phyloP scores from a whole-genome alignment of 2,888 invertebrate genomes.

The Microplitis deprimator region DNA sequence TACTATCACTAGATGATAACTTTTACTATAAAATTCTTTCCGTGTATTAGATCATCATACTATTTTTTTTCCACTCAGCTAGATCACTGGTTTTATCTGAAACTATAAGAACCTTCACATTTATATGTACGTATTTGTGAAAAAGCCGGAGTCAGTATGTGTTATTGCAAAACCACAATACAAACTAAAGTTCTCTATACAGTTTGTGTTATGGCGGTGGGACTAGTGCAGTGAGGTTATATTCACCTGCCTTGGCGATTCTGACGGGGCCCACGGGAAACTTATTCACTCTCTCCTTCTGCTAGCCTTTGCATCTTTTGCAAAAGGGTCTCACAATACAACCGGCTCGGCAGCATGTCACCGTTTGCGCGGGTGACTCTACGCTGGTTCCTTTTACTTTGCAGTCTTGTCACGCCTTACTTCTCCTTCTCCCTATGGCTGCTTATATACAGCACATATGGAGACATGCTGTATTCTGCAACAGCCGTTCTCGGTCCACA shows the following conservation, averaged over 20 bases:
- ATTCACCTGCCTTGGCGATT: slow-evolving; percentile 65
- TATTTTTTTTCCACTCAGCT: neutral
- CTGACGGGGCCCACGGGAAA: slow-evolving; percentile 49
- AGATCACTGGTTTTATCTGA: neutral
- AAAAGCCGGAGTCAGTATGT: slow-evolving; percentile 1
- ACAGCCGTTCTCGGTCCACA: slow-evolving; percentile 16
- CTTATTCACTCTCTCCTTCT: neutral
- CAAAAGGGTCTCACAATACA: slow-evolving; percentile 62
- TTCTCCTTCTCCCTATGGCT: slow-evolving; percentile 58
- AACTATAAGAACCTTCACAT: neutral
- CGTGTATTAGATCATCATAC: too few species aligned
- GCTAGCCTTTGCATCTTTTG: slow-evolving; percentile 18
- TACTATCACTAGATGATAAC: too few species aligned
- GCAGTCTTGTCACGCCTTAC: slow-evolving; percentile 69
- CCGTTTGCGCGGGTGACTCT: slow-evolving; percentile 71
- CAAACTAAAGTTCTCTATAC: slow-evolving; percentile 1
- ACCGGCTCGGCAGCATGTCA: slow-evolving; percentile 71
- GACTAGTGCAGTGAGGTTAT: slow-evolving; percentile 56
- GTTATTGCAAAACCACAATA: slow-evolving; percentile 12
- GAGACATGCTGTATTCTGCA: slow-evolving; percentile 40
- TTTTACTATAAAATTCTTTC: too few species aligned
- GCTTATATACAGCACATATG: slow-evolving; percentile 52
- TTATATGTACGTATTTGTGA: neutral
- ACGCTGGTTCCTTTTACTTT: slow-evolving; percentile 68
- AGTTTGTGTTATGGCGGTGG: slow-evolving; percentile 29